Evolutionary conservation across 2,888 invertebrate species (phyloP).

Genomic region (Torymus texanus): DNA sequence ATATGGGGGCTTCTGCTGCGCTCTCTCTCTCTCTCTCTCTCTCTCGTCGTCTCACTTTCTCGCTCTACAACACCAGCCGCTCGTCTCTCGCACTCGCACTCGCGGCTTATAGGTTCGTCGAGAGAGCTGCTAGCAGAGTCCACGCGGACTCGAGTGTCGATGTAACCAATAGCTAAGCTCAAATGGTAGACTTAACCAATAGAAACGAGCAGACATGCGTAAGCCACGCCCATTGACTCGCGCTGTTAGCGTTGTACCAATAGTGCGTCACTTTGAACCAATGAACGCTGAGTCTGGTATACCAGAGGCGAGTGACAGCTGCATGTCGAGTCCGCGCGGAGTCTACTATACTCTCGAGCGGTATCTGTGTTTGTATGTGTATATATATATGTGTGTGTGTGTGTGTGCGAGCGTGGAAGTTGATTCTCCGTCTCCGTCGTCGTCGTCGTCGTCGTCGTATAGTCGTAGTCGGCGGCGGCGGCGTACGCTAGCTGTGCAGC

Average conservation of each 20-base stretch:
- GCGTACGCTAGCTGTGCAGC: not conserved
- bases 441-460: slow-evolving; percentile 4
- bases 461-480: too few species aligned
- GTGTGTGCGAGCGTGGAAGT: slow-evolving; percentile 11
- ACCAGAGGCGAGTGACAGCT: slow-evolving; percentile 37
- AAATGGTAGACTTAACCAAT: slow-evolving; percentile 64
- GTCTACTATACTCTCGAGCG: slow-evolving; percentile 19
- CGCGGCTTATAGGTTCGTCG: slow-evolving; percentile 28
- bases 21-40: too few species aligned
- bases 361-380: not conserved
- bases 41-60: slow-evolving; percentile 33
- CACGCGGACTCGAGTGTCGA: slow-evolving; percentile 42
- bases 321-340: slow-evolving; percentile 69
- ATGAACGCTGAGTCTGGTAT: slow-evolving; percentile 47
- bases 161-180: slow-evolving; percentile 60
- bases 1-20: slow-evolving; percentile 64
- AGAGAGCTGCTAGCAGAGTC: slow-evolving; percentile 41
- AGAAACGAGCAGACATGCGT: not conserved
- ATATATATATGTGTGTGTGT: not conserved
- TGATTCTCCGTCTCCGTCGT: slow-evolving; percentile 9
- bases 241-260: slow-evolving; percentile 63
- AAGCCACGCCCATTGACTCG: not conserved
- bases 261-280: slow-evolving; percentile 59
- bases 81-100: slow-evolving; percentile 23
- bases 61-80: not conserved